Conservation (phyloP, 1,140 invertebrate genomes). For the Saccostrea echinata region DNA sequence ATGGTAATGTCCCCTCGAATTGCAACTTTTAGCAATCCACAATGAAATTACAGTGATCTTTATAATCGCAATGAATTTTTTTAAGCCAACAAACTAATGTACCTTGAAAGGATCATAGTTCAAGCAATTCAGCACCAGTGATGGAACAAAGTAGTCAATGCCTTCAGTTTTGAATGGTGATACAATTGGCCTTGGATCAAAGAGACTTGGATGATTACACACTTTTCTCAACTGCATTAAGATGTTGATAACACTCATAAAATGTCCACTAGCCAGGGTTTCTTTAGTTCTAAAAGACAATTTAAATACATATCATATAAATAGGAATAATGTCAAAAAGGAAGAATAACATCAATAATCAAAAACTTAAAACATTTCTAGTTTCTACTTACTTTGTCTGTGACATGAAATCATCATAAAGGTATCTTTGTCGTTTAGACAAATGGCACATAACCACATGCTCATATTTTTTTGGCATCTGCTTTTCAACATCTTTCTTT, state of each 20-base stretch:
- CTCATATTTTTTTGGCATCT: slow-evolving; percentile 99
- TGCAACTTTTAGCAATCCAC: too few species aligned
- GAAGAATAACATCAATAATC: not conserved
- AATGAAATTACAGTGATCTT: too few species aligned
- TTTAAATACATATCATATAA: not conserved
- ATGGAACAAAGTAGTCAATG: slow-evolving; percentile 84
- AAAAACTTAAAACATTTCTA: not conserved
- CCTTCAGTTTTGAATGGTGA: slow-evolving; percentile 96
- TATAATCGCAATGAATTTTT: too few species aligned
- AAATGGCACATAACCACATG: slow-evolving; percentile 97
- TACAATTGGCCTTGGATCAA: slow-evolving; percentile 96
- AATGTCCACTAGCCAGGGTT: slow-evolving; percentile 95
- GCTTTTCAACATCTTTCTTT: slow-evolving; percentile 99
- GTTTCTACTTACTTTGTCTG: slow-evolving; percentile 91
- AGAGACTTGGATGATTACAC: slow-evolving; percentile 99
- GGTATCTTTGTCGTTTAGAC: slow-evolving; percentile 96
- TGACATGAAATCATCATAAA: slow-evolving; percentile 99
- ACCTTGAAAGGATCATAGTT: slow-evolving; percentile 91
- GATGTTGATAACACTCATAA: slow-evolving; percentile 99
- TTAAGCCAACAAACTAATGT: slow-evolving; percentile 59
- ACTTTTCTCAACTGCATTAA: slow-evolving; percentile 99
- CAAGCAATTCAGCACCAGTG: slow-evolving; percentile 85
- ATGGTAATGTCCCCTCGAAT: too few species aligned
- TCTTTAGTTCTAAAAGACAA: slow-evolving; percentile 91
- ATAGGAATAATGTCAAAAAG: not conserved